Evolutionary conservation across 2,797 vertebrate species (phyloP).

Genomic region (Crypturellus tataupa): DNA sequence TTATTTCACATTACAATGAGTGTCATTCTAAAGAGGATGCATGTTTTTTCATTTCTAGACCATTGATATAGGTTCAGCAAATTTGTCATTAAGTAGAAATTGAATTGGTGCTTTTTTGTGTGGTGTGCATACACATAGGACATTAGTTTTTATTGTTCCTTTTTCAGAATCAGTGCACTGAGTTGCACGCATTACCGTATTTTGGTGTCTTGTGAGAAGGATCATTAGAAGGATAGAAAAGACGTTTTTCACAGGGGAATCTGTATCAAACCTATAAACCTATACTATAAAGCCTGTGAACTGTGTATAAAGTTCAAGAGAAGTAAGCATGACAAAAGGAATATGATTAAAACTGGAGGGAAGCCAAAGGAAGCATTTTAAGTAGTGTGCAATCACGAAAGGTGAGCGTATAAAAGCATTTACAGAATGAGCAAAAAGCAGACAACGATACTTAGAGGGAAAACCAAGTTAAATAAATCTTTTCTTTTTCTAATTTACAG

Average conservation of each 20-base stretch:
- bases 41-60: background rate
- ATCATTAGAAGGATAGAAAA: background rate
- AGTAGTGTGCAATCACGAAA: background rate
- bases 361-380: background rate
- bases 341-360: background rate
- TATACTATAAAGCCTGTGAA: background rate
- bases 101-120: background rate
- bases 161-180: background rate
- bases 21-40: too few species aligned
- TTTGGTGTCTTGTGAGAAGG: background rate
- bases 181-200: background rate
- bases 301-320: background rate
- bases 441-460: background rate
- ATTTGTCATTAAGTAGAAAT: background rate
- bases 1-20: background rate
- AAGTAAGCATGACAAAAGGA: background rate
- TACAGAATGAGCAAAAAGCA: background rate
- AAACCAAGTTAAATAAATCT: background rate
- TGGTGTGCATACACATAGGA: background rate
- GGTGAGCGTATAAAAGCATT: background rate
- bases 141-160: background rate
- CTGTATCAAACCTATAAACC: background rate
- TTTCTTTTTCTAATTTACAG: background rate
- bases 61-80: background rate
- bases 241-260: background rate